Conservation (phyloP, 2,113 vertebrate genomes). For the Cygnus buccinator region DNA sequence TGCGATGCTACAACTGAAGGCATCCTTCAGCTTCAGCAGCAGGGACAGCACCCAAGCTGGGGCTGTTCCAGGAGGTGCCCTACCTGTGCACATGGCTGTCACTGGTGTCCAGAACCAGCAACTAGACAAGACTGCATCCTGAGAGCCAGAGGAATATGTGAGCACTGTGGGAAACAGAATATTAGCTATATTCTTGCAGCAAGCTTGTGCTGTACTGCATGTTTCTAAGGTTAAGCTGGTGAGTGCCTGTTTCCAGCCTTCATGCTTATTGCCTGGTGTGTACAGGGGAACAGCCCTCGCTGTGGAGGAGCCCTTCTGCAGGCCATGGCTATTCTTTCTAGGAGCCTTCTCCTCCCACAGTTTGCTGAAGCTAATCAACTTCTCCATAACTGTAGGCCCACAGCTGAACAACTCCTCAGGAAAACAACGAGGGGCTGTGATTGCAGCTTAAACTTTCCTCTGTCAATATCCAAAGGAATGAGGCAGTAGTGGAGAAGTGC, state of each 20-base stretch:
- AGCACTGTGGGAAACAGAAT: background rate
- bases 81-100: fast-evolving
- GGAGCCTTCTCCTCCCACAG: fast-evolving
- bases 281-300: fast-evolving
- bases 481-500: background rate
- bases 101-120: fast-evolving
- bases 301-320: background rate
- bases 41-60: fast-evolving
- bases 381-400: background rate
- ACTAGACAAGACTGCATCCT: fast-evolving
- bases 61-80: background rate
- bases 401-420: background rate
- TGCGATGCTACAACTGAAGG: background rate
- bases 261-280: background rate
- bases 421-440: fast-evolving
- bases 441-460: fast-evolving
- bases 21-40: background rate
- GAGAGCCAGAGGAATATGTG: fast-evolving
- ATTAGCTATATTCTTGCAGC: background rate
- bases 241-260: background rate
- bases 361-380: background rate
- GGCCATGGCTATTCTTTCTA: fast-evolving
- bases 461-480: background rate
- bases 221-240: background rate
- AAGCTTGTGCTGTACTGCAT: fast-evolving